Evolutionary conservation across 2,113 vertebrate species (phyloP).

Genomic region (Mesitornis unicolor): DNA sequence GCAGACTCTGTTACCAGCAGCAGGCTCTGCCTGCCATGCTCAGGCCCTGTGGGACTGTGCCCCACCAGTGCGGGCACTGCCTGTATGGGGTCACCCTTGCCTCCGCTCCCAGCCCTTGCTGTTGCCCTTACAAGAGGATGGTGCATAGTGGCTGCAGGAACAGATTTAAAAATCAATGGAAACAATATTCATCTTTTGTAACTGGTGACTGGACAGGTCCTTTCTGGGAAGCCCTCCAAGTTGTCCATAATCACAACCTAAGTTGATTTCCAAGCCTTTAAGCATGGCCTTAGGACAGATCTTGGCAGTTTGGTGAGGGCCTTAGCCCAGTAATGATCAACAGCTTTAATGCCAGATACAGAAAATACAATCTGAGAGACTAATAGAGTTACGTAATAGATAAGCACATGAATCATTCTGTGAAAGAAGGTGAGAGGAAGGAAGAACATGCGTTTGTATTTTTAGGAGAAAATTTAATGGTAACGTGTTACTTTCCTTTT

Average conservation of each 20-base stretch:
- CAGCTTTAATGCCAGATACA: background rate
- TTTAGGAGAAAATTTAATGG: background rate
- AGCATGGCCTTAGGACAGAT: background rate
- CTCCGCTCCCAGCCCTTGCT: background rate
- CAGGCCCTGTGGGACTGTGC: rapidly evolving
- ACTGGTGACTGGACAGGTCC: background rate
- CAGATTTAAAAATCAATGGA: background rate
- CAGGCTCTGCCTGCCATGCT: background rate
- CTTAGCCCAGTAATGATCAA: background rate
- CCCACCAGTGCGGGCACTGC: background rate
- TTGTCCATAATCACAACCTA: background rate
- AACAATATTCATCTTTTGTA: background rate
- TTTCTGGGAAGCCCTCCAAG: slow-evolving; percentile 31
- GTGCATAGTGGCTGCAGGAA: background rate
- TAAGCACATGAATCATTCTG: background rate
- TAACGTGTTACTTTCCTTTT: background rate
- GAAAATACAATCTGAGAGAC: background rate
- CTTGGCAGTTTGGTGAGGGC: background rate
- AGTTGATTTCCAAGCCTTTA: slow-evolving; percentile 22
- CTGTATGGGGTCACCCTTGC: background rate
- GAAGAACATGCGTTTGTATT: background rate
- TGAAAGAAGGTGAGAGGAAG: background rate
- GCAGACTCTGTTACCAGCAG: background rate
- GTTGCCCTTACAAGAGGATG: background rate
- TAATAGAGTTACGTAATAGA: background rate